Base-by-base conservation (phyloP, 2,797 vertebrate genomes). In the Sebastes reedi region DNA sequence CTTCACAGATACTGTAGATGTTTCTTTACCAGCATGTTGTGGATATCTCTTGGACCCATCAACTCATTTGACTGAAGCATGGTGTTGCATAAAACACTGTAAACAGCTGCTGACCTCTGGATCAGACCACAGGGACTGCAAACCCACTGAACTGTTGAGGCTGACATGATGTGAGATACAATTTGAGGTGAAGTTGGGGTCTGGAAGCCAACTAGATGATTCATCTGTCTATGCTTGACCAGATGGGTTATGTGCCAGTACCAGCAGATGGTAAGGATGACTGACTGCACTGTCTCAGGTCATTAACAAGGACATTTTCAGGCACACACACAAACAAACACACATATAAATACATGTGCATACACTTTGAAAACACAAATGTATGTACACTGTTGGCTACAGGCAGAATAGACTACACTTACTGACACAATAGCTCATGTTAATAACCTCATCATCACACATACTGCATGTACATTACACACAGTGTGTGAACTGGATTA, bases 211-310 rank as follows among this genome's bases (percentile, higher is more conserved):
- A 92, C 86, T 74, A 84, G 87, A 87, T 92, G 89, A 94, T 91
- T 90, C 85, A 93, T 91, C 72, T 64, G 82, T 86, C 76, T 72
- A 73, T 52, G 89, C 83, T 88, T 88, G 92, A 91, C 91, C 92
- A 91, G 90, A 88, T 84, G 85, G 91, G 92, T 93, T 79, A 92
- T 67, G 77, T 80, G 88, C 80, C 90, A 90, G 77, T 25, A 67
- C 70, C 71, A 87, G 83, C 92, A 94, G 92, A 93, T 93, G 92
- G 92, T 60, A 79, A 81, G 84, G 87, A 91, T 90, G 92, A 93
- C 84, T 89, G 91, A 91, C 79, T 87, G 83, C 64, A 70, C 84
- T 6, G 67, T 72, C 76, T 55, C 84, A 87, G 89, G 83, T 91
- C 91, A 88, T 94, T 91, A 93, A 87, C 73, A 71, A 74, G 52